Conservation (phyloP, 1,140 invertebrate genomes). For the Psix sp. region DNA sequence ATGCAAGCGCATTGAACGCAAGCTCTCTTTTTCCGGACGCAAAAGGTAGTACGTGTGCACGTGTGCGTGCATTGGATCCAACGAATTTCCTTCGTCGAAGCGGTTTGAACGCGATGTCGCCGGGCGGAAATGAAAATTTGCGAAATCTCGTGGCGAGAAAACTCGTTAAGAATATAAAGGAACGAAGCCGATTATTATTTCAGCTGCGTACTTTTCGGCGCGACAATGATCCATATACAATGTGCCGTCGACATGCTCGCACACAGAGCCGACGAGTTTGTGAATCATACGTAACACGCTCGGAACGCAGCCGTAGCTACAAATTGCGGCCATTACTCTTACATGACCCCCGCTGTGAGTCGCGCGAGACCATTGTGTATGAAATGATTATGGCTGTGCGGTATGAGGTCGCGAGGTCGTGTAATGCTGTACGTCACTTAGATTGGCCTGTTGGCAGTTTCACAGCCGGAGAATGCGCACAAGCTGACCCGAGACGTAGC, state of each 20-base stretch:
- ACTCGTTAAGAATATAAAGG: slow-evolving; percentile 55
- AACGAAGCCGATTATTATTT: slow-evolving; percentile 52
- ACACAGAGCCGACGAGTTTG: slow-evolving; percentile 57
- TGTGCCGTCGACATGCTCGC: slow-evolving; percentile 17
- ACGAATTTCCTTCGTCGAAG: slow-evolving; percentile 44
- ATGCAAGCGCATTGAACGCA: slow-evolving; percentile 27
- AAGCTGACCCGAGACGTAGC: slow-evolving; percentile 34
- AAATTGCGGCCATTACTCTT: slow-evolving; percentile 74
- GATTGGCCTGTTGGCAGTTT: slow-evolving; percentile 71
- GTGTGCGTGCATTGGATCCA: slow-evolving; percentile 18
- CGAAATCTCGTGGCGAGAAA: slow-evolving; percentile 47
- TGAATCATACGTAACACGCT: slow-evolving; percentile 62
- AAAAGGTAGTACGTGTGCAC: slow-evolving; percentile 1
- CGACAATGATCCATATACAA: slow-evolving; percentile 48
- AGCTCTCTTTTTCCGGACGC: slow-evolving; percentile 40
- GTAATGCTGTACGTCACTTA: slow-evolving; percentile 71
- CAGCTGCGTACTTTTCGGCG: slow-evolving; percentile 41
- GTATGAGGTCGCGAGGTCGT: slow-evolving; percentile 69
- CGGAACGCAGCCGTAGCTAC: slow-evolving; percentile 68
- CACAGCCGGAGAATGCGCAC: slow-evolving; percentile 62
- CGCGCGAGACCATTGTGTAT: slow-evolving; percentile 70
- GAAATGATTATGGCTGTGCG: slow-evolving; percentile 71
- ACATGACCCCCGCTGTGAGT: slow-evolving; percentile 59
- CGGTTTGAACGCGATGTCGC: slow-evolving; percentile 35
- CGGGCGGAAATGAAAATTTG: slow-evolving; percentile 53